Percentiles rank a stretch among this genome's conserved stretches.
Conservation (phyloP, 2,888 invertebrate genomes). For the Lamproptera curius region DNA sequence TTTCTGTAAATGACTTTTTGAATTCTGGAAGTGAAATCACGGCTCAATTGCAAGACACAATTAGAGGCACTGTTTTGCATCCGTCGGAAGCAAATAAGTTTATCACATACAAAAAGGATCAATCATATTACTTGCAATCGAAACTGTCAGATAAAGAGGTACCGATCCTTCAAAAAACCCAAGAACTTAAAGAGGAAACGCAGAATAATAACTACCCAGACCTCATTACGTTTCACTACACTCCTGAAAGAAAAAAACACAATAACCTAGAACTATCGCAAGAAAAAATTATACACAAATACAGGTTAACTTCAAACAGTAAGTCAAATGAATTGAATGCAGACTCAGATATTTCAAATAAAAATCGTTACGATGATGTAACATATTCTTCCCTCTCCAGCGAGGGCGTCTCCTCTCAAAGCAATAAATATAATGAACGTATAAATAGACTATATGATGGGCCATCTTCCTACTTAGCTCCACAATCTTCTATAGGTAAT, state of each 20-base stretch:
- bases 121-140: conserved; percentile 60
- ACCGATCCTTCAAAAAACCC: conserved; percentile 22
- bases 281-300: conserved; percentile 3
- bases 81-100: conserved; percentile 57
- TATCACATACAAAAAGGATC: conserved; percentile 62
- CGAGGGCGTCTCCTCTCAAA: too few relatives aligned
- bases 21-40: conserved; percentile 54
- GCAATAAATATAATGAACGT: too few relatives aligned
- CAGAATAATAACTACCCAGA: conserved; percentile 26
- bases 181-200: conserved; percentile 33
- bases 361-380: too few relatives aligned
- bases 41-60: conserved; percentile 63
- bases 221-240: conserved; percentile 23
- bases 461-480: conserved; percentile 66
- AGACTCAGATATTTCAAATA: conserved; percentile 1
- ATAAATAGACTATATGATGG: conserved; percentile 51
- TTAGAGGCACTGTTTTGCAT: conserved; percentile 61
- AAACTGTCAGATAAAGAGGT: conserved; percentile 37
- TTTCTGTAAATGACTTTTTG: conserved; percentile 39
- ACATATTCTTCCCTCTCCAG: too few relatives aligned
- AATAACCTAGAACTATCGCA: not conserved
- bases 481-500: conserved; percentile 61
- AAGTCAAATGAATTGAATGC: not conserved
- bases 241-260: conserved; percentile 1
- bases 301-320: conserved; percentile 2